Evolutionary conservation across 2,888 invertebrate genomes (phyloP), one percentile per base, ranked within the genome.

Genomic region (Carterocephalus palaemon): DNA sequence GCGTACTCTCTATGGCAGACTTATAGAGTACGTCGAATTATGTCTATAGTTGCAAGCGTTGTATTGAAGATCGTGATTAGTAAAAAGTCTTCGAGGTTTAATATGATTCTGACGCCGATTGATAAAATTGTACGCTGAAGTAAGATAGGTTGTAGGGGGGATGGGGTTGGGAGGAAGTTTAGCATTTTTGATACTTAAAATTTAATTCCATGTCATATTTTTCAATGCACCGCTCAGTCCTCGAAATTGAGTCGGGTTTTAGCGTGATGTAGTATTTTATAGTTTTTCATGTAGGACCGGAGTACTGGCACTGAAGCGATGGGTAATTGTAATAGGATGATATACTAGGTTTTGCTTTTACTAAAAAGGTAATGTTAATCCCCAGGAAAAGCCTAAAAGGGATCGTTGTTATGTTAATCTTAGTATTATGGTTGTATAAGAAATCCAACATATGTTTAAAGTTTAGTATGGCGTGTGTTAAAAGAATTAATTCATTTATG

Each of bases 361-460:
- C 43, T 37, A 43, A 43, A 36, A 36, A 20, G 17, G 16, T 43
- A 43, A 43, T 20, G 13, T 43, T 42, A 23, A 33, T 33, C 33
- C 33, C 24, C 32, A 24, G 23, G 12, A 17, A 32, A 23, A 3
- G 6, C 13, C 23, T 23, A 23, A 20, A 73, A 63, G 72, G 75
- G 80, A 79, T 78, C 77, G 79, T 84, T 82, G 81, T 83, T 83
- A 77, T 74, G 72, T 82, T 82, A 83, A 77, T 77, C 61, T 75
- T 84, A 82, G 75, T 70, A 65, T 76, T 76, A 76, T 62, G 67
- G 67, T 73, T 79, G 64, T 68, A 74, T 79, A 80, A 80, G 82
- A 73, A 69, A 74, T 76, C 71, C 73, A 75, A 69, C 66, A 75
- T 75, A 76, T 72, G 70, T 75, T 75, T 71, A 74, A 72, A 71